Percentiles rank a stretch among this genome's conserved stretches.
Conservation (phyloP, 2,888 invertebrate genomes). For the Polydrusus tereticollis region DNA sequence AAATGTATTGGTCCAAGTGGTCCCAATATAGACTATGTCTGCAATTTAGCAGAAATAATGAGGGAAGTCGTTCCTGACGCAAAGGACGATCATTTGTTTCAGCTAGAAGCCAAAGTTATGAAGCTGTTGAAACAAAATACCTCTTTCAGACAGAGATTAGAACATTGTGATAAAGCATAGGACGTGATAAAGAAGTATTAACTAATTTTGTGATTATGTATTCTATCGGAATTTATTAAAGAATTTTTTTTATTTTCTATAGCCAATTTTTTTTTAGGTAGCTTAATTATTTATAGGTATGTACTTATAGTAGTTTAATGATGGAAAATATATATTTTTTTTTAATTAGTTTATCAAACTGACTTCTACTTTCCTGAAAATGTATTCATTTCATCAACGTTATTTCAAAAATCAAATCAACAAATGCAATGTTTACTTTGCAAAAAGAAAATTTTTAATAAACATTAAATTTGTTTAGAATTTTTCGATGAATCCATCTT, state of each 20-base stretch:
- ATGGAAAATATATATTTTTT: too few relatives aligned
- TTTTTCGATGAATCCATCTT: too few relatives aligned
- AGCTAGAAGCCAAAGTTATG: slow-evolving; percentile 50
- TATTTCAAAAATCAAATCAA: too few relatives aligned
- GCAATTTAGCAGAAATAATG: slow-evolving; percentile 86
- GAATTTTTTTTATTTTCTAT: neutral
- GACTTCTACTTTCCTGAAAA: too few relatives aligned
- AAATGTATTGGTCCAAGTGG: slow-evolving; percentile 87
- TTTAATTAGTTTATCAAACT: too few relatives aligned
- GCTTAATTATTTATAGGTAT: too few relatives aligned
- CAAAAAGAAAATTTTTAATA: too few relatives aligned
- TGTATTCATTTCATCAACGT: too few relatives aligned
- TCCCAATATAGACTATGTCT: slow-evolving; percentile 91
- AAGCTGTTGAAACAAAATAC: slow-evolving; percentile 27
- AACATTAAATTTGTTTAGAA: too few relatives aligned
- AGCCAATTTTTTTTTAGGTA: neutral
- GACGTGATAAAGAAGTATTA: neutral
- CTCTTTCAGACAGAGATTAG: slow-evolving; percentile 3
- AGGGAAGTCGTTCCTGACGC: slow-evolving; percentile 79
- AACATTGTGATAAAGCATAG: slow-evolving; percentile 27
- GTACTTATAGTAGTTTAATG: too few relatives aligned
- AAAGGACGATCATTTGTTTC: slow-evolving; percentile 80
- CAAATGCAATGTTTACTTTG: too few relatives aligned
- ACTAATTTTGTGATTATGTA: neutral
- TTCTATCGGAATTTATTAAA: neutral